phyloP scores from a whole-genome alignment of 2,113 vertebrate genomes.

The Mola mola region DNA sequence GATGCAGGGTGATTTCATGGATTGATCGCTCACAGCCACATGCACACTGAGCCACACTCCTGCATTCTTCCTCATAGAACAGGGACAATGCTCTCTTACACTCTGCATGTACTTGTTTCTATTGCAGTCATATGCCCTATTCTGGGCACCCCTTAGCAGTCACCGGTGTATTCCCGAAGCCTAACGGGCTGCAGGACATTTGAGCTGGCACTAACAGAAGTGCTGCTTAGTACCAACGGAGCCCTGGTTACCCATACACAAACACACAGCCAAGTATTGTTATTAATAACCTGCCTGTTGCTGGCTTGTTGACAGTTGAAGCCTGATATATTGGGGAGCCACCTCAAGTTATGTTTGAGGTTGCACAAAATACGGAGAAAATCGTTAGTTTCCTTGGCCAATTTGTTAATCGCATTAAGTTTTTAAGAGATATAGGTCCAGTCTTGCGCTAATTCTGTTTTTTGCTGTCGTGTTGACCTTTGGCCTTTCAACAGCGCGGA shows the following conservation, averaged over 20 bases:
- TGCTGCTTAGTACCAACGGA: conserved; percentile 63
- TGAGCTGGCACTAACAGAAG: conserved; percentile 58
- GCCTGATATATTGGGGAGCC: conserved; percentile 36
- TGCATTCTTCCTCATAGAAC: conserved; percentile 25
- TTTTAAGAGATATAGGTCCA: not conserved
- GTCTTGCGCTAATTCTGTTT: not conserved
- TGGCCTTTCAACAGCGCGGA: conserved; percentile 65
- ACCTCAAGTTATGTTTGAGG: not conserved
- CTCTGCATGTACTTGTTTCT: conserved; percentile 19
- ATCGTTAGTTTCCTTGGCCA: not conserved
- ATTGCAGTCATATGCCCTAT: conserved; percentile 17
- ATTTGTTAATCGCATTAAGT: conserved; percentile 7
- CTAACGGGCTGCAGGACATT: conserved; percentile 34
- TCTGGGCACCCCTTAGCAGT: conserved; percentile 59
- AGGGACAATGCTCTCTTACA: conserved; percentile 18
- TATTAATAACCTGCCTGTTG: conserved; percentile 82
- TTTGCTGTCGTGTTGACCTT: conserved; percentile 33
- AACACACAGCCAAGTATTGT: conserved; percentile 47
- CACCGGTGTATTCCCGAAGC: conserved; percentile 38
- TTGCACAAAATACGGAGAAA: not conserved
- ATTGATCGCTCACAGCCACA: conserved; percentile 57
- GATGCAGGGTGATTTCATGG: conserved; percentile 66
- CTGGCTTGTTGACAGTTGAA: conserved; percentile 70
- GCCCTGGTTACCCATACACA: conserved; percentile 64
- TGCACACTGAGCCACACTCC: conserved; percentile 34